Conservation (phyloP, 2,113 vertebrate genomes). For the Halcyon senegalensis region DNA sequence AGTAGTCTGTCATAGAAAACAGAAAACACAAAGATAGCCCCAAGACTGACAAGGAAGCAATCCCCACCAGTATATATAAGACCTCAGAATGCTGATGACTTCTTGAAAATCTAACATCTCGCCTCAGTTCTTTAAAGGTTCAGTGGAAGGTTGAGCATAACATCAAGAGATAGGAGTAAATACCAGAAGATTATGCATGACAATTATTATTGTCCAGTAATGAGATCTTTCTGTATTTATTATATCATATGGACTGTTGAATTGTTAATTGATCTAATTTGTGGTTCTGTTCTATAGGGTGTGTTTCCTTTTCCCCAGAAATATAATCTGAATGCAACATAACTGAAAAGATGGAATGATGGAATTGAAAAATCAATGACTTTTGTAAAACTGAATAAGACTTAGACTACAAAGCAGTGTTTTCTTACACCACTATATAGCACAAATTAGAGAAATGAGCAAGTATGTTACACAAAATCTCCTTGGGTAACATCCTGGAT, state of each 20-base stretch:
- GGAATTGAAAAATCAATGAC: not conserved
- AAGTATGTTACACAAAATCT: not conserved
- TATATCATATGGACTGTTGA: not conserved
- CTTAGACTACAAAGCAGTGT: not conserved
- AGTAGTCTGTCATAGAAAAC: not conserved
- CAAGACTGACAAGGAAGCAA: not conserved
- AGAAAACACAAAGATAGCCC: not conserved
- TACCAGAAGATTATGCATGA: not conserved
- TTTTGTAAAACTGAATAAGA: not conserved
- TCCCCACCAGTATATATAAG: not conserved
- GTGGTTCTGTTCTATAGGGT: not conserved
- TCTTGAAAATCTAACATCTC: not conserved
- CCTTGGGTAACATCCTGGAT: not conserved
- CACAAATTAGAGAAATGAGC: not conserved
- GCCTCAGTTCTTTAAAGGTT: not conserved
- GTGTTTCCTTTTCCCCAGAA: not conserved
- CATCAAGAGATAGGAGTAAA: not conserved
- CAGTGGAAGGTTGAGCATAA: not conserved
- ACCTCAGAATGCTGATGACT: not conserved
- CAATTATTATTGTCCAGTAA: not conserved
- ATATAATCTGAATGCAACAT: not conserved
- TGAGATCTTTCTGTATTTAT: not conserved
- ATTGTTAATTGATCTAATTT: not conserved
- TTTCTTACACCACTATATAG: not conserved
- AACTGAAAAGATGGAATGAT: not conserved